Evolutionary conservation across 2,113 vertebrate species (phyloP), one percentile per base, ranked within the genome.

Genomic region (Oncorhynchus clarkii): DNA sequence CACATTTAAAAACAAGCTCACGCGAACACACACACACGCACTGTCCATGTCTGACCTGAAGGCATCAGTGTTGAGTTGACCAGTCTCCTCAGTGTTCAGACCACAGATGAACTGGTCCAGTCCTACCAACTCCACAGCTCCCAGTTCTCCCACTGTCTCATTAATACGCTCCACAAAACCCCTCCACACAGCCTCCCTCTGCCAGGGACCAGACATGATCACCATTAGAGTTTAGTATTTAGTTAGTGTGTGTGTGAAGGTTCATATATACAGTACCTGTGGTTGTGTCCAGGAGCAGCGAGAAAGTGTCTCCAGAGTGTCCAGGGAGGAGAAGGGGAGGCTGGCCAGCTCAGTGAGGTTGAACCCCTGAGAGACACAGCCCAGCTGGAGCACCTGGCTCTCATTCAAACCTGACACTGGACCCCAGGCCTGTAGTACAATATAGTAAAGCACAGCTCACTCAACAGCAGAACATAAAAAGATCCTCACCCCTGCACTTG

Each of bases 51-150:
- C 90, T 48, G 20, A 94, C 93, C 26, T 91, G 80, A 91, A 92
- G 70, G 73, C 72, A 0, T 68, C 59, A 2, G 34, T 2, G 73
- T 66, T 70, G 71, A 94, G 84, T 73, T 87, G 82, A 4, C n/a
- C 0, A 12, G 85, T 80, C 78, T 93, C 87, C 0, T 20, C 16
- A 26, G 84, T 12, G 73, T 70, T 86, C 5, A 93, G 79, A 29
- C 92, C 93, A 76, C 92, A 93, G 72, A 94, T 85, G 77, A 93
- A 92, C 69, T 73, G 79, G 73, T 84, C 75, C 76, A 94, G 78
- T 9, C 78, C 74, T 0, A 85, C 78, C 71, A 93, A 84, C 11
- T 92, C 87, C 26, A 83, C 4, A 3, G 74, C 78, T 14, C 51
- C 77, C 34, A 94, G 84, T 29, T 67, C 49, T 68, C 70, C 0